These are phyloP conservation scores for Notodromas monacha DNA, from an alignment of 2,888 invertebrate genomes.

Conservation along the genomic window DNA sequence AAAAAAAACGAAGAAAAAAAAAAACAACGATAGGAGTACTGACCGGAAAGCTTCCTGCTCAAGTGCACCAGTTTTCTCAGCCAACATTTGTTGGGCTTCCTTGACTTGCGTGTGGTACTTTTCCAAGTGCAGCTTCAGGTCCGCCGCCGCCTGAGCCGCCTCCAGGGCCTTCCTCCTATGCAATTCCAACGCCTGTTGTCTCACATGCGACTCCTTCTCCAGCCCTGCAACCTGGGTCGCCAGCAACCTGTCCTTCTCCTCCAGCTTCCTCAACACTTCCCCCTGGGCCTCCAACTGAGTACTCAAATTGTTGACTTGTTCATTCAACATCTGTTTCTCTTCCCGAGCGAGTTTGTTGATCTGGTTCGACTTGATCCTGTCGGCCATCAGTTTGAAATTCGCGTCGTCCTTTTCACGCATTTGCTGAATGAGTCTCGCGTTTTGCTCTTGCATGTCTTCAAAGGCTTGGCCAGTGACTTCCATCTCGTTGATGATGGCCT, in stretches of 20 bases:
- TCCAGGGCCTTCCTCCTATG: slow-evolving; percentile 91
- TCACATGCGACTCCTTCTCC: slow-evolving; percentile 63
- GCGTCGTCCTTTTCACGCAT: slow-evolving; percentile 86
- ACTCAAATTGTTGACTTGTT: slow-evolving; percentile 46
- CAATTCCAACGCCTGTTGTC: slow-evolving; percentile 91
- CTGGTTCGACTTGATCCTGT: slow-evolving; percentile 77
- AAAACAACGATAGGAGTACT: slow-evolving; percentile 31
- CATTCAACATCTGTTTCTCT: slow-evolving; percentile 69
- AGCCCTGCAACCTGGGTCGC: slow-evolving; percentile 67
- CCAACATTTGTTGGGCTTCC: slow-evolving; percentile 79
- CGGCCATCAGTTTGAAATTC: slow-evolving; percentile 93
- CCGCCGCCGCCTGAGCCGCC: slow-evolving; percentile 81
- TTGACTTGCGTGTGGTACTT: slow-evolving; percentile 94
- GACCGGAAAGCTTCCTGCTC: slow-evolving; percentile 91
- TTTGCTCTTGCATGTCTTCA: slow-evolving; percentile 97
- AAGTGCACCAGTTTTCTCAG: slow-evolving; percentile 74
- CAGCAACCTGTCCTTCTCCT: slow-evolving; percentile 74
- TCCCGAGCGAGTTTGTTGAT: slow-evolving; percentile 70
- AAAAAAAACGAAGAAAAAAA: slow-evolving; percentile 6
- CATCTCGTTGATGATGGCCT: slow-evolving; percentile 87
- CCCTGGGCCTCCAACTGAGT: slow-evolving; percentile 80
- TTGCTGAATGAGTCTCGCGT: slow-evolving; percentile 72
- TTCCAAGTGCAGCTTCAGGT: slow-evolving; percentile 84
- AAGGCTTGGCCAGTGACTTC: slow-evolving; percentile 96
- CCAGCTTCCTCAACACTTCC: slow-evolving; percentile 60